phyloP scores from a whole-genome alignment of 2,888 invertebrate genomes.

The Serripes groenlandicus region DNA sequence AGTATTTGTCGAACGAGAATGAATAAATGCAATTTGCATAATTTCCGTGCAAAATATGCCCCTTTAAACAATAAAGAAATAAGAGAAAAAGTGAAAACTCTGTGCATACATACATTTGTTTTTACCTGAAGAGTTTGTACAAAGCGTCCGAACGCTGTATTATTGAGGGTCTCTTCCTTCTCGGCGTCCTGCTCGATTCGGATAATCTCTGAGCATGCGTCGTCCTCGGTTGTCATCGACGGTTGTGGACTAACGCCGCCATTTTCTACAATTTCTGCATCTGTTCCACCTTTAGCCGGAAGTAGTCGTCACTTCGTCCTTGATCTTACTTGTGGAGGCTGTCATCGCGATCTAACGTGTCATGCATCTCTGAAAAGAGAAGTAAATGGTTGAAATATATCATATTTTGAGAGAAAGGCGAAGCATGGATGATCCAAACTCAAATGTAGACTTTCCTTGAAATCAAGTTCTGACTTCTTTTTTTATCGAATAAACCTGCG shows the following conservation, averaged over 20 bases:
- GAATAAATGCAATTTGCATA: too few species aligned
- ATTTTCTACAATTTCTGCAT: slow-evolving; percentile 79
- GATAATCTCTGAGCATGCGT: slow-evolving; percentile 83
- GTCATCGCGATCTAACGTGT: slow-evolving; percentile 40
- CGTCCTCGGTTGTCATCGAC: slow-evolving; percentile 78
- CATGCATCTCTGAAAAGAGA: slow-evolving; percentile 22
- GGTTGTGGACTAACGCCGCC: slow-evolving; percentile 81
- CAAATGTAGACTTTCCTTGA: too few species aligned
- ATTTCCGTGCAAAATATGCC: too few species aligned
- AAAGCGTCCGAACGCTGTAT: slow-evolving; percentile 75
- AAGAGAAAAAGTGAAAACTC: slow-evolving; percentile 11
- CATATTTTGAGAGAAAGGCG: neutral
- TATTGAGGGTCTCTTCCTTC: slow-evolving; percentile 67
- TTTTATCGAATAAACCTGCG: too few species aligned
- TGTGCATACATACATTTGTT: slow-evolving; percentile 23
- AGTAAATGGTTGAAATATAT: neutral
- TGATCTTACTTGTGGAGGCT: slow-evolving; percentile 72
- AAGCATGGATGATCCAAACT: too few species aligned
- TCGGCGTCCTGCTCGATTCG: slow-evolving; percentile 80
- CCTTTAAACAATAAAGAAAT: neutral
- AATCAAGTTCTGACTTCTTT: too few species aligned
- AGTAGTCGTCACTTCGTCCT: slow-evolving; percentile 39
- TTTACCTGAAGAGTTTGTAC: slow-evolving; percentile 82
- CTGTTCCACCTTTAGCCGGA: slow-evolving; percentile 63
- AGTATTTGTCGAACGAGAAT: too few species aligned